Evolutionary conservation across 2,113 vertebrate species (phyloP).

Genomic region (Cairina moschata): DNA sequence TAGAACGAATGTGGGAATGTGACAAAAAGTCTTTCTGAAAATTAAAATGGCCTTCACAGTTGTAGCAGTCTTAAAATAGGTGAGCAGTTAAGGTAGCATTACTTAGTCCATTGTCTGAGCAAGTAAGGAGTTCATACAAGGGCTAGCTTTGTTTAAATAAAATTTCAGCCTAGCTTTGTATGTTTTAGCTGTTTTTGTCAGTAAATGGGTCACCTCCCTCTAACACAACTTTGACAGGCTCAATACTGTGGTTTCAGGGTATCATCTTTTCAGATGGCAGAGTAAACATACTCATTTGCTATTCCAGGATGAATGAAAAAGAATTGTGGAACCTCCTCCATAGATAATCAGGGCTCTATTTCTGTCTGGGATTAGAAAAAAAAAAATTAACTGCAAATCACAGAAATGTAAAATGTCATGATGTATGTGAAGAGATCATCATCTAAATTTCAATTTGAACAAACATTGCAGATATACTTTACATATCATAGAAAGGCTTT

Average conservation of each 20-base stretch:
- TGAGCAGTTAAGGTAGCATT: neutral
- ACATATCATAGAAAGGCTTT: conserved; percentile 28
- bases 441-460: conserved; percentile 58
- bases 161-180: conserved; percentile 1
- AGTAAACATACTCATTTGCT: conserved; percentile 65
- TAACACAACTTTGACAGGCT: conserved; percentile 52
- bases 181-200: conserved; percentile 32
- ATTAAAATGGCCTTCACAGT: neutral
- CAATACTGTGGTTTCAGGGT: conserved; percentile 47
- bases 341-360: conserved; percentile 55
- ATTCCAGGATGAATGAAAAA: conserved; percentile 62
- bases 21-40: neutral
- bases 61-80: neutral
- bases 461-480: conserved; percentile 34
- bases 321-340: conserved; percentile 46
- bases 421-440: conserved; percentile 37
- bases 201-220: conserved; percentile 42
- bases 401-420: conserved; percentile 54
- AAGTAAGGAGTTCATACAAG: neutral
- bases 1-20: neutral
- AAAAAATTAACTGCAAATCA: conserved; percentile 59
- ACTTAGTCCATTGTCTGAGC: neutral
- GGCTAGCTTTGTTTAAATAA: conserved; percentile 28
- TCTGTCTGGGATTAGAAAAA: conserved; percentile 43
- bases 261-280: conserved; percentile 61